Evolutionary conservation across 2,797 vertebrate genomes (phyloP).

Genomic region (Takifugu rubripes): DNA sequence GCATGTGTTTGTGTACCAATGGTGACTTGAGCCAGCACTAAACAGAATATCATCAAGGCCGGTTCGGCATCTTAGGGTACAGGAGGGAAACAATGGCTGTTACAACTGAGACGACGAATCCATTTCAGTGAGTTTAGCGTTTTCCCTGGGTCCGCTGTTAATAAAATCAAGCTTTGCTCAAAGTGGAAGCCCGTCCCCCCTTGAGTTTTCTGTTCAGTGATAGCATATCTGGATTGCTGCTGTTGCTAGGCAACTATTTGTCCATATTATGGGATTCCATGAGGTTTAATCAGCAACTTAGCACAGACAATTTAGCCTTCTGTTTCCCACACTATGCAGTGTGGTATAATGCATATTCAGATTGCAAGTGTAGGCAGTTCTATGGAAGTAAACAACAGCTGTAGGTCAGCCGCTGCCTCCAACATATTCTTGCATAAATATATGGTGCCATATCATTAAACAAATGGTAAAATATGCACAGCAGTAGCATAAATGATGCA

Average conservation of each 20-base stretch:
- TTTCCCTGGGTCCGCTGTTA: slow-evolving; percentile 58
- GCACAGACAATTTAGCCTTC: slow-evolving; percentile 47
- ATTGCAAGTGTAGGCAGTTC: slow-evolving; percentile 21
- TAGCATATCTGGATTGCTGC: slow-evolving; percentile 50
- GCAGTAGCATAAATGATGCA: slow-evolving; percentile 20
- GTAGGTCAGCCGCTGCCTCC: slow-evolving; percentile 25
- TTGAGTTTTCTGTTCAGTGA: slow-evolving; percentile 40
- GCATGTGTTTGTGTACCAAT: slow-evolving; percentile 40
- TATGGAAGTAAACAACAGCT: slow-evolving; percentile 37
- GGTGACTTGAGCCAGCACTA: slow-evolving; percentile 59
- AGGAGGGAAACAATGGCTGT: slow-evolving; percentile 51
- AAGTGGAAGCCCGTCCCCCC: slow-evolving; percentile 51
- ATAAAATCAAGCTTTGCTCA: slow-evolving; percentile 64
- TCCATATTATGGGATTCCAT: slow-evolving; percentile 68
- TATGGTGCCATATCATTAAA: slow-evolving; percentile 15
- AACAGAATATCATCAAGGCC: slow-evolving; percentile 61
- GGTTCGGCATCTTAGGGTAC: slow-evolving; percentile 59
- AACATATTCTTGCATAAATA: slow-evolving; percentile 30
- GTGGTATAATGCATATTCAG: slow-evolving; percentile 41
- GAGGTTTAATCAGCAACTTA: slow-evolving; percentile 35
- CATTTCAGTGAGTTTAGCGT: slow-evolving; percentile 65
- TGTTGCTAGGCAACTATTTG: slow-evolving; percentile 63
- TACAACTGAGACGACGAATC: slow-evolving; percentile 65
- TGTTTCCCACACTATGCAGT: slow-evolving; percentile 31
- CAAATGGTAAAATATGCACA: slow-evolving; percentile 8